A percentile compares a stretch with the other conserved stretches of the same genome.
Evolutionary conservation across 2,113 vertebrate genomes (phyloP).

Genomic region (Numida meleagris): DNA sequence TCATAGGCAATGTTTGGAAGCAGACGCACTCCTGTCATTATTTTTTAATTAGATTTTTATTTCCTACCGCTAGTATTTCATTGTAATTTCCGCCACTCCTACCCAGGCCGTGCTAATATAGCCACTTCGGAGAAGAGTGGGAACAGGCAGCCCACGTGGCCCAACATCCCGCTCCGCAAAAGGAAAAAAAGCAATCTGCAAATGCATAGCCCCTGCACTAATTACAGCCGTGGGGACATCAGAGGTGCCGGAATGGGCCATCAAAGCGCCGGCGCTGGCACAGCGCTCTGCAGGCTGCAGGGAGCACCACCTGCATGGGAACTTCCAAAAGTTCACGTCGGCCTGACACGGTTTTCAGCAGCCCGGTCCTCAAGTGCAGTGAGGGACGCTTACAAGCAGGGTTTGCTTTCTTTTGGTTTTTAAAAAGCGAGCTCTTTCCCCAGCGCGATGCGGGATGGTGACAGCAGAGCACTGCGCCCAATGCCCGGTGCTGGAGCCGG

Average conservation of each 20-base stretch:
- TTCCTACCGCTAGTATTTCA: constrained; percentile 40
- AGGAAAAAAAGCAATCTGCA: no score
- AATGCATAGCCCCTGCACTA: background rate
- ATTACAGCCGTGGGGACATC: background rate
- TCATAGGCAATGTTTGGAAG: background rate
- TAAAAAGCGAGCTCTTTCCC: background rate
- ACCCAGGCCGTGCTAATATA: background rate
- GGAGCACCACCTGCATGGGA: background rate
- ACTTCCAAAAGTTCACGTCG: background rate
- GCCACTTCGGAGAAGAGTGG: constrained; percentile 25
- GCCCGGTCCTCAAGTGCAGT: background rate
- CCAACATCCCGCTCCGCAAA: background rate
- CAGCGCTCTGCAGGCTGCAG: background rate
- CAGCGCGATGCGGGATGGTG: no score
- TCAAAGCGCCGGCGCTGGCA: background rate
- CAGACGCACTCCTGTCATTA: background rate
- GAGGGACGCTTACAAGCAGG: background rate
- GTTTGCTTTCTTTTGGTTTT: background rate
- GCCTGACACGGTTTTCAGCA: background rate
- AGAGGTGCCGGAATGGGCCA: background rate
- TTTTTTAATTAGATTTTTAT: constrained; percentile 59
- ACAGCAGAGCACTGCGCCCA: background rate
- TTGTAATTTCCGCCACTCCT: constrained; percentile 57
- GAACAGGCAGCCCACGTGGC: background rate
- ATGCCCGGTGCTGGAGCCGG: no score